Conservation (phyloP, 2,113 vertebrate genomes). For the Myrmophylax atrothorax region DNA sequence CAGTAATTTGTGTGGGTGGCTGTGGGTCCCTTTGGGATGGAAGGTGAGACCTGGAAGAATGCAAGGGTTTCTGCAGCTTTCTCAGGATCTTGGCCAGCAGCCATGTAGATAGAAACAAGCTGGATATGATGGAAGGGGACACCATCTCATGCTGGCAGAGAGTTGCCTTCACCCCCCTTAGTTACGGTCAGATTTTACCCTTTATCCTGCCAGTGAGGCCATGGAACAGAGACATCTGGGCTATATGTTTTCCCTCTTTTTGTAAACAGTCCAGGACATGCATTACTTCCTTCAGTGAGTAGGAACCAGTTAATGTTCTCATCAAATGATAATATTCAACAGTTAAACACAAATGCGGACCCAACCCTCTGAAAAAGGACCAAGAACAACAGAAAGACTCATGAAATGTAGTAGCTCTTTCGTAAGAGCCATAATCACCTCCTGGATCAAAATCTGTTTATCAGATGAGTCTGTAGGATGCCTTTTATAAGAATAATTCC, state of each 20-base stretch:
- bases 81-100: neutral
- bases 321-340: neutral
- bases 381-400: slow-evolving; percentile 29
- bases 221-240: neutral
- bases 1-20: fast-evolving
- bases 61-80: neutral
- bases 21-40: neutral
- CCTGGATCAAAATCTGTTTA: neutral
- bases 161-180: neutral
- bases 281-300: neutral
- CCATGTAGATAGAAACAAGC: neutral
- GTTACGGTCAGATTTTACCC: neutral
- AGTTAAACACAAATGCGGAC: neutral
- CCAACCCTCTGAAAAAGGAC: neutral
- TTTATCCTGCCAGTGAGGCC: neutral
- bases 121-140: neutral
- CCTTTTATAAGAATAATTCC: neutral
- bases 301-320: neutral
- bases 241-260: neutral
- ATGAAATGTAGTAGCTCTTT: neutral
- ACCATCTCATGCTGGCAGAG: neutral
- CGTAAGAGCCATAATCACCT: neutral
- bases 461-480: neutral
- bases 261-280: neutral
- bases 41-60: neutral